Base-by-base conservation (phyloP, 1,140 invertebrate species). In the Drosophila bocki region DNA sequence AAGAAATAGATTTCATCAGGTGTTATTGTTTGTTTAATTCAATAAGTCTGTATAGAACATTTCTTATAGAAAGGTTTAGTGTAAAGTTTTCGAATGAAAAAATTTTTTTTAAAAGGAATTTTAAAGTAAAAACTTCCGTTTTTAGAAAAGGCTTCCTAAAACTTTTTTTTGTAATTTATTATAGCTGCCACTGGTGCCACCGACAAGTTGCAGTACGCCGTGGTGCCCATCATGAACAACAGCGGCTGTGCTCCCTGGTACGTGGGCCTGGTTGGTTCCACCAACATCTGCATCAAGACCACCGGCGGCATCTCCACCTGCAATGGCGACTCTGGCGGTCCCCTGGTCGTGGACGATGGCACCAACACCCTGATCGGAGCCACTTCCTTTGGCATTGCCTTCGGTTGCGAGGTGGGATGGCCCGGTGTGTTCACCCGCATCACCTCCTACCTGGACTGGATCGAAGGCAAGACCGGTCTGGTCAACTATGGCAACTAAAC, bases 271-370 rank as follows among this genome's bases (percentile, higher is more conserved):
- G 37, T 88, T 7, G 3, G 9, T 2, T 3, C 7, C 12, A 70
- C 71, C 32, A 74, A 85, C 42, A 78, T 91, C 37, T 91, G 88
- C 74, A 91, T 91, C 54, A 88, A 91, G 68, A 91, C 88, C 61
- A 88, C 70, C 17, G 83, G 88, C 2, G 88, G 78, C 13, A 80
- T 7, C 7, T 91, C 91, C 32, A 92, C 78, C 57, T 92, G 91
- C 76, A 90, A 84, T 70, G 94, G 94, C 58, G 94, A 95, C 84
- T 94, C 94, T 71, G 94, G 94, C 68, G 94, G 94, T 54, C 93
- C 94, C 7, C 80, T 95, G 61, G 90, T 93, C 0, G 58, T 92
- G 6, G 29, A 75, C 6, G 93, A 94, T 48, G 78, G 77, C 15
- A 58, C 57, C 7, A 60, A 81, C 22, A 93, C 93, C 1, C 80